phyloP scores from a whole-genome alignment of 2,888 invertebrate genomes.

The Adelognathus sp. region DNA sequence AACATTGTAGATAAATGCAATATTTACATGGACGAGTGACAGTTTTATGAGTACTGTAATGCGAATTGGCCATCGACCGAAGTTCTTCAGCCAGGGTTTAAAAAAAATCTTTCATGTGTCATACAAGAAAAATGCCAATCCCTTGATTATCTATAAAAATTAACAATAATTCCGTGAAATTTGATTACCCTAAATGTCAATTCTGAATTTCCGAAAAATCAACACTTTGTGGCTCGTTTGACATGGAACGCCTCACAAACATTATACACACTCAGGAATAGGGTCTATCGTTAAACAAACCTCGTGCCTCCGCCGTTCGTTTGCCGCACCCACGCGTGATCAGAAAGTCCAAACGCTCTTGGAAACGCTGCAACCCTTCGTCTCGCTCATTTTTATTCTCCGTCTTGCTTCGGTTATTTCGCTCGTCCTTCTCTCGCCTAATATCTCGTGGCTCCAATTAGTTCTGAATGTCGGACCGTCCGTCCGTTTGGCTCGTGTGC shows the following conservation, averaged over 20 bases:
- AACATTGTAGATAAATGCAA: too few relatives aligned
- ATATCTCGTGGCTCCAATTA: slow-evolving; percentile 81
- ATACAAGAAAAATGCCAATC: too few relatives aligned
- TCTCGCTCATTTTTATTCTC: slow-evolving; percentile 58
- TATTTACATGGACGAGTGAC: too few relatives aligned
- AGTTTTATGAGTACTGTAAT: too few relatives aligned
- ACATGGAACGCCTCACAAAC: not conserved
- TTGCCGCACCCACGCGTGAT: not conserved
- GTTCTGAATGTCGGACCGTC: slow-evolving; percentile 75
- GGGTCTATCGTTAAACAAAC: slow-evolving; percentile 30
- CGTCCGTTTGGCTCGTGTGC: slow-evolving; percentile 62
- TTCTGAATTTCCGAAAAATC: too few relatives aligned
- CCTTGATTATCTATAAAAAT: too few relatives aligned
- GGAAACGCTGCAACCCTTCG: slow-evolving; percentile 42
- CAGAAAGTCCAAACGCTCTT: slow-evolving; percentile 19
- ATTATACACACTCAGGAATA: not conserved
- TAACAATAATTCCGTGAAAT: too few relatives aligned
- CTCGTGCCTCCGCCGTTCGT: not conserved
- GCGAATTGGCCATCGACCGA: too few relatives aligned
- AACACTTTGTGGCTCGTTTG: not conserved
- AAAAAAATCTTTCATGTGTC: too few relatives aligned
- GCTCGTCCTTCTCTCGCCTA: slow-evolving; percentile 68
- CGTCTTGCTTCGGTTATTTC: slow-evolving; percentile 46
- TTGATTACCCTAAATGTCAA: too few relatives aligned
- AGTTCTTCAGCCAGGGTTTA: too few relatives aligned